A percentile compares a stretch with the other conserved stretches of the same genome.
These are phyloP conservation scores for Latheticus oryzae DNA, from an alignment of 2,888 invertebrate genomes.

Conservation along the genomic window DNA sequence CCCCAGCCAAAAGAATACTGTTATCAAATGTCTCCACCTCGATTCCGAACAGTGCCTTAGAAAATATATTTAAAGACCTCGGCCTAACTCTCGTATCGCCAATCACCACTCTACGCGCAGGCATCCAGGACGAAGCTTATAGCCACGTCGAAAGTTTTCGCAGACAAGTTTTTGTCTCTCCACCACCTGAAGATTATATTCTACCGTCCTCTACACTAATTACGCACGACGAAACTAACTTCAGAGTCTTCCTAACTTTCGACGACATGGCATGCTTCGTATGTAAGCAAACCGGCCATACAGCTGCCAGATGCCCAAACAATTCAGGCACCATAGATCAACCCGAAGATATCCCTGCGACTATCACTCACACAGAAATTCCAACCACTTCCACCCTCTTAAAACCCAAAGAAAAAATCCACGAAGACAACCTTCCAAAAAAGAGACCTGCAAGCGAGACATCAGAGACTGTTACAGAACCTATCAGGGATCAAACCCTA, in stretches of 20 bases:
- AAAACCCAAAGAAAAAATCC: no score
- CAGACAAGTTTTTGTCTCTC: slow-evolving; percentile 44
- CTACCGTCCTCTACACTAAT: slow-evolving; percentile 30
- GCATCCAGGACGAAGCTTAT: slow-evolving; percentile 44
- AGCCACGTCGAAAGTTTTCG: slow-evolving; percentile 48
- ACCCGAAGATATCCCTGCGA: no score
- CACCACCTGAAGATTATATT: slow-evolving; percentile 30
- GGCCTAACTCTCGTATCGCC: slow-evolving; percentile 43
- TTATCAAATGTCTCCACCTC: slow-evolving; percentile 46
- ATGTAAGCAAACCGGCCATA: slow-evolving; percentile 47
- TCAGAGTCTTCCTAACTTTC: slow-evolving; percentile 42
- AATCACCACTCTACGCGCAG: slow-evolving; percentile 45
- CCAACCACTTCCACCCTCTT: no score
- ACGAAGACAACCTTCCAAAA: no score
- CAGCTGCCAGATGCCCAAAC: slow-evolving; percentile 39
- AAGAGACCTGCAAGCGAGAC: no score
- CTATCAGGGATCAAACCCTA: no score
- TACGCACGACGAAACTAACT: slow-evolving; percentile 36
- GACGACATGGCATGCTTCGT: slow-evolving; percentile 44
- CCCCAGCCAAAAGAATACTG: slow-evolving; percentile 46
- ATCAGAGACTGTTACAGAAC: no score
- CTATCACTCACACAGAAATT: no score
- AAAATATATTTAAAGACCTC: slow-evolving; percentile 38
- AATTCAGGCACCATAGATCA: no score
- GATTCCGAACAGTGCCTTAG: no score